Base-by-base conservation (phyloP, 2,888 invertebrate genomes). In the Myopa tessellatipennis region DNA sequence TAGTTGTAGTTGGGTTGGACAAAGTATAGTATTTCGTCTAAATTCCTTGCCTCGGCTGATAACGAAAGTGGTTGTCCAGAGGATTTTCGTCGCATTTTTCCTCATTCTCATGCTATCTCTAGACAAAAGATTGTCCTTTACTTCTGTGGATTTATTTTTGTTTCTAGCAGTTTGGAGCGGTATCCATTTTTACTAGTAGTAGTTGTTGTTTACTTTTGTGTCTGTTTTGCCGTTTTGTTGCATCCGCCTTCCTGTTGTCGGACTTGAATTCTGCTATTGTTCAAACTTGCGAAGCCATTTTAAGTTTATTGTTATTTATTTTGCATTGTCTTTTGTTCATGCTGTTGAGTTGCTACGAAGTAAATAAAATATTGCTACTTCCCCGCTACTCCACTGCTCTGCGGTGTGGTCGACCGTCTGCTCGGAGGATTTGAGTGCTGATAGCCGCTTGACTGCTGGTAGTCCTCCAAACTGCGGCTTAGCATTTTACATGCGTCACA, bases 231-330 rank as follows among this genome's bases (percentile, higher is more conserved):
- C 26, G 26, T 26, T 26, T 26, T 26, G 26, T 26, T 26, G n/a
- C 61, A 26, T 61, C 18, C 60, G 18, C 18, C 63, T 18, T 7
- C 36, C 1, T 63, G 60, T 26, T 36, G 26, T 63, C 36, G 14
- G 18, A 16, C 26, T 63, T 65, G 10, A 63, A 14, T 14, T 18
- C 18, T 52, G 52, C 52, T 50, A 50, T 70, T 70, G 69, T 63
- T 78, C 65, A 68, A 78, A 78, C 71, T 78, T 78, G 61, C 50
- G 75, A 75, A 78, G 78, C 75, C 78, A 75, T 78, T 78, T 78
- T 75, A 71, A 75, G 78, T 69, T 78, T 60, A 78, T 78, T 75
- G 75, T 75, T 78, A 67, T 78, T 78, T 78, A 60, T 75, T 72
- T 68, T 73, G 58, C 50, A 16, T 50, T 77, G 60, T 77, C 36